These are phyloP conservation scores for Cosmia pyralina DNA, from an alignment of 2,888 invertebrate genomes.

Conservation along the genomic window DNA sequence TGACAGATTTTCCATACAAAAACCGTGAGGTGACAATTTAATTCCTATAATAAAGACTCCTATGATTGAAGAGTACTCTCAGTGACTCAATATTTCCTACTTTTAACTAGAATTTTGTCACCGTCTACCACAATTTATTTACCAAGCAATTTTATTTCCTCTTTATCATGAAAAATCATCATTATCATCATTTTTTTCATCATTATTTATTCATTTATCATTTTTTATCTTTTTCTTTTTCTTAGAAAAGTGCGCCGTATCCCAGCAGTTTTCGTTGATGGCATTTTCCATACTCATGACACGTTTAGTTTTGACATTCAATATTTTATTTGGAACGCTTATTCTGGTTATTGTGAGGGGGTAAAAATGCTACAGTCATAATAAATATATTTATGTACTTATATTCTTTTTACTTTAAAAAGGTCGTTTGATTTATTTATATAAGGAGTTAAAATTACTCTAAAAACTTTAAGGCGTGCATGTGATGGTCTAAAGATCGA, in stretches of 20 bases:
- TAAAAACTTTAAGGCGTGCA: too few species aligned
- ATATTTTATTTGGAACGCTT: neutral
- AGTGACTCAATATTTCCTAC: too few species aligned
- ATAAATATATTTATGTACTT: neutral
- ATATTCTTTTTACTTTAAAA: neutral
- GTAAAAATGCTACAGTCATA: neutral
- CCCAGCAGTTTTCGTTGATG: neutral
- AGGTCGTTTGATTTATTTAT: neutral
- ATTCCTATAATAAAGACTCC: neutral
- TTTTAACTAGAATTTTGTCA: neutral
- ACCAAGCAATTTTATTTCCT: constrained; percentile 6
- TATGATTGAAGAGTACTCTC: neutral
- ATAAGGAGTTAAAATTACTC: too few species aligned
- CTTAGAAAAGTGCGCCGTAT: neutral
- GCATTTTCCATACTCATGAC: neutral
- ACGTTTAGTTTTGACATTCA: neutral
- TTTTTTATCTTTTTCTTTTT: too few species aligned
- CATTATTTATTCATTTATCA: too few species aligned
- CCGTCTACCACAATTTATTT: neutral
- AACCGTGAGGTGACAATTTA: neutral
- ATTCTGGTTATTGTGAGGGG: neutral
- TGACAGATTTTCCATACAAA: neutral
- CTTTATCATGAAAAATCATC: neutral
- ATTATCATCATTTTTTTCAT: too few species aligned
- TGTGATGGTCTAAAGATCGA: too few species aligned